A percentile compares a stretch with the other conserved stretches of the same genome.
Evolutionary conservation across 2,113 vertebrate genomes (phyloP).

Genomic region (Gobiocypris rarus): DNA sequence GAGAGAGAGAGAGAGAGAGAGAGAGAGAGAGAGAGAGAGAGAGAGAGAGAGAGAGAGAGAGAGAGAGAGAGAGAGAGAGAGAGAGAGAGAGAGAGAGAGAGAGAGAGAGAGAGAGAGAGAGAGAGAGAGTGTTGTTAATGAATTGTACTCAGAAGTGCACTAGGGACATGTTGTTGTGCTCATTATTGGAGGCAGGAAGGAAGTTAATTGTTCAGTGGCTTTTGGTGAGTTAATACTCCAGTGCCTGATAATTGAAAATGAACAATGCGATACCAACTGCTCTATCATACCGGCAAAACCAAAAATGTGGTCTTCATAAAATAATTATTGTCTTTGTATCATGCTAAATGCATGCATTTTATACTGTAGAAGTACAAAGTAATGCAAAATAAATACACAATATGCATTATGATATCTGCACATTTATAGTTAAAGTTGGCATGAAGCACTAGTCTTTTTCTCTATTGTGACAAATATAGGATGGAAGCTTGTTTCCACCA

Average conservation of each 20-base stretch:
- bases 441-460: no score
- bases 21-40: not conserved
- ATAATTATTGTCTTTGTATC: not conserved
- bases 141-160: slow-evolving; percentile 31
- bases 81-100: not conserved
- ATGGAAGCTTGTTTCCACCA: no score
- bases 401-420: not conserved
- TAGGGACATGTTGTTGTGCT: slow-evolving; percentile 43
- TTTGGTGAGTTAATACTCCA: slow-evolving; percentile 38
- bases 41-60: not conserved
- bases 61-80: slow-evolving; percentile 10
- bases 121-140: no score
- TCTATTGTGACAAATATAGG: no score
- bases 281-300: slow-evolving; percentile 16
- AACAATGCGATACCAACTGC: slow-evolving; percentile 40
- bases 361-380: not conserved
- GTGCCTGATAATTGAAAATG: slow-evolving; percentile 51
- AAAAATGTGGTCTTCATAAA: no score
- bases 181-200: slow-evolving; percentile 30
- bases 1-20: not conserved
- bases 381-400: not conserved
- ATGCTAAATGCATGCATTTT: not conserved
- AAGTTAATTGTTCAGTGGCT: slow-evolving; percentile 47
- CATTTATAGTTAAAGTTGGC: not conserved
- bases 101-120: not conserved